A percentile compares a stretch with the other conserved stretches of the same genome.
Evolutionary conservation across 1,140 invertebrate genomes (phyloP).

Genomic region (Aphaenogaster rudis): DNA sequence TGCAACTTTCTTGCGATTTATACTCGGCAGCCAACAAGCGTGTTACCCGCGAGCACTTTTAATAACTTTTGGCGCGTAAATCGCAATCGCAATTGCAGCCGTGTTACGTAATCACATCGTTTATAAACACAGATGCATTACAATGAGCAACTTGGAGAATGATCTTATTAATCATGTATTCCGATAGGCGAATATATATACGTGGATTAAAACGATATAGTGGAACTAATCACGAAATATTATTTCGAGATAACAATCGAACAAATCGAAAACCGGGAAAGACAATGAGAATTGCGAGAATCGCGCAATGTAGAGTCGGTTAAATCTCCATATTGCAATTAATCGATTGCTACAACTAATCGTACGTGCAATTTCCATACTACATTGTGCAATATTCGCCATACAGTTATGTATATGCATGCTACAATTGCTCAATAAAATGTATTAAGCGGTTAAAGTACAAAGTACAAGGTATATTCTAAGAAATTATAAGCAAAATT

Average conservation of each 20-base stretch:
- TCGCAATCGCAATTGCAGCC: not conserved
- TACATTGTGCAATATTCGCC: not conserved
- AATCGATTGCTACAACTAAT: constrained; percentile 36
- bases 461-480: not conserved
- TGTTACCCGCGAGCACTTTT: not conserved
- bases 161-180: not conserved
- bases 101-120: not conserved
- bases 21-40: not conserved
- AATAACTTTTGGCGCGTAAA: constrained; percentile 33
- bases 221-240: not conserved
- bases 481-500: constrained; percentile 23
- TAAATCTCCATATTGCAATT: not conserved
- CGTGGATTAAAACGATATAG: not conserved
- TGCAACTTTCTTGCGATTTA: constrained; percentile 26
- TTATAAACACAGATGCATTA: not conserved
- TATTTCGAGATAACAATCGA: not conserved
- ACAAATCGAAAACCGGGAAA: not conserved
- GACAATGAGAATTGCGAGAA: not conserved
- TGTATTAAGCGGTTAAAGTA: not conserved
- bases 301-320: not conserved
- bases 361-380: not conserved
- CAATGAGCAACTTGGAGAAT: not conserved
- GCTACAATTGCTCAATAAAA: not conserved
- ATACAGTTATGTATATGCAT: not conserved
- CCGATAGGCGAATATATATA: not conserved